A percentile compares a stretch with the other conserved stretches of the same genome.
phyloP scores from a whole-genome alignment of 2,113 vertebrate genomes.

The Sturnira hondurensis region DNA sequence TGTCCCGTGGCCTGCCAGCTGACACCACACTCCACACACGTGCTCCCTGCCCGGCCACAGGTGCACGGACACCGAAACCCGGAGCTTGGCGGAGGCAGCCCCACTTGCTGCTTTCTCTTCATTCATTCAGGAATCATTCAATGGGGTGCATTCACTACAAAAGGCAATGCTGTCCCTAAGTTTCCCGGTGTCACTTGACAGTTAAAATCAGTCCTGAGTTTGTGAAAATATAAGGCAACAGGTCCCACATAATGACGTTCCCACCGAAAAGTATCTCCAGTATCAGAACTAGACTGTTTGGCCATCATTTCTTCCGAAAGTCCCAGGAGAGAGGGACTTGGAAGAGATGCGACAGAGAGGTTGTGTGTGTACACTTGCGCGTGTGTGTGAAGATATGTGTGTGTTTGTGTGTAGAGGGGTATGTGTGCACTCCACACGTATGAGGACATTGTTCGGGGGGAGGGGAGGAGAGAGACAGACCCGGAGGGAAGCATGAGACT shows the following conservation, averaged over 20 bases:
- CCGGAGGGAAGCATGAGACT: background rate
- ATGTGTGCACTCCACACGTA: background rate
- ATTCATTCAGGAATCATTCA: background rate
- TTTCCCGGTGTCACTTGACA: background rate
- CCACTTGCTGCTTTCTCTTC: background rate
- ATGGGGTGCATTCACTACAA: background rate
- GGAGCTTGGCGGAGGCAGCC: background rate
- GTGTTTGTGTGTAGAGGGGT: background rate
- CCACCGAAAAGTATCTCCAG: background rate
- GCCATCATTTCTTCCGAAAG: background rate
- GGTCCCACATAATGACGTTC: background rate
- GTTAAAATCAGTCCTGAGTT: background rate
- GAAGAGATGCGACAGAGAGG: background rate
- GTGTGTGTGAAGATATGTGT: background rate
- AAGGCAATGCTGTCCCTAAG: background rate
- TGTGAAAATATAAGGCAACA: background rate
- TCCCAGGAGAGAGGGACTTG: no score
- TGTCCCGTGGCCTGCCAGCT: accelerated
- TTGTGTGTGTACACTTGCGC: accelerated
- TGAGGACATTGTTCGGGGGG: no score
- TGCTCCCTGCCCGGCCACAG: no score
- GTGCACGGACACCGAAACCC: accelerated
- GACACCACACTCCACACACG: accelerated
- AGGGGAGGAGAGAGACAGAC: background rate
- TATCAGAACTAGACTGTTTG: background rate